Conservation (phyloP, 2,888 invertebrate genomes). For the Trissonchulus sp. region DNA sequence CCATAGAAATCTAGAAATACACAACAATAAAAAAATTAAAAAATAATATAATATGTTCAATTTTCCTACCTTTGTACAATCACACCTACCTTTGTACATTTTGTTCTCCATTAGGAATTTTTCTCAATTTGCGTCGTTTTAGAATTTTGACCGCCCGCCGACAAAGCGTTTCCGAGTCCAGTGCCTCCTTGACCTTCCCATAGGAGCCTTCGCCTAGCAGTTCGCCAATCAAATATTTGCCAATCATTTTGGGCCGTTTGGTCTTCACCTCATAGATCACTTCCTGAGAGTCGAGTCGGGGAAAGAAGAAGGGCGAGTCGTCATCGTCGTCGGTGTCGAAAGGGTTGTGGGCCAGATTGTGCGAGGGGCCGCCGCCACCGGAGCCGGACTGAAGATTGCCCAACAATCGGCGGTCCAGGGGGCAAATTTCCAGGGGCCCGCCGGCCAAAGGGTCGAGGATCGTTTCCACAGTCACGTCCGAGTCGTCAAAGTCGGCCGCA, state of each 20-base stretch:
- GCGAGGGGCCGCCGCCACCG: background rate
- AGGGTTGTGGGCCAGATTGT: background rate
- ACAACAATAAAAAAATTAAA: no score
- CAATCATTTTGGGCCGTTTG: constrained; percentile 70
- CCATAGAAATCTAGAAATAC: no score
- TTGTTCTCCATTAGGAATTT: constrained; percentile 93
- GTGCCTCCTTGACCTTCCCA: constrained; percentile 95
- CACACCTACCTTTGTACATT: constrained; percentile 74
- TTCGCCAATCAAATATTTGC: constrained; percentile 96
- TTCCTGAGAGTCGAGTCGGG: constrained; percentile 87
- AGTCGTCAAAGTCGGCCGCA: background rate
- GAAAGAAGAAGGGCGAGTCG: constrained; percentile 74
- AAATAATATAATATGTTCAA: no score
- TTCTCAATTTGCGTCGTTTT: constrained; percentile 79
- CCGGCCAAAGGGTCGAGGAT: background rate
- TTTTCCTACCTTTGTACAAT: no score
- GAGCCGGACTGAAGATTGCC: background rate
- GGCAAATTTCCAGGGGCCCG: background rate
- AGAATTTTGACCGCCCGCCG: constrained; percentile 92
- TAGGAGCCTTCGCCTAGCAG: constrained; percentile 93
- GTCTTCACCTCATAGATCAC: constrained; percentile 71
- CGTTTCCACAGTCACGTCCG: background rate
- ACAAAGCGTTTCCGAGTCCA: constrained; percentile 83
- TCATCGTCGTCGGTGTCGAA: constrained; percentile 55
- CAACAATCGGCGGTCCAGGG: background rate